A percentile compares a stretch with the other conserved stretches of the same genome.
Conservation (phyloP, 2,888 invertebrate species). For the Serrognathus titanus region DNA sequence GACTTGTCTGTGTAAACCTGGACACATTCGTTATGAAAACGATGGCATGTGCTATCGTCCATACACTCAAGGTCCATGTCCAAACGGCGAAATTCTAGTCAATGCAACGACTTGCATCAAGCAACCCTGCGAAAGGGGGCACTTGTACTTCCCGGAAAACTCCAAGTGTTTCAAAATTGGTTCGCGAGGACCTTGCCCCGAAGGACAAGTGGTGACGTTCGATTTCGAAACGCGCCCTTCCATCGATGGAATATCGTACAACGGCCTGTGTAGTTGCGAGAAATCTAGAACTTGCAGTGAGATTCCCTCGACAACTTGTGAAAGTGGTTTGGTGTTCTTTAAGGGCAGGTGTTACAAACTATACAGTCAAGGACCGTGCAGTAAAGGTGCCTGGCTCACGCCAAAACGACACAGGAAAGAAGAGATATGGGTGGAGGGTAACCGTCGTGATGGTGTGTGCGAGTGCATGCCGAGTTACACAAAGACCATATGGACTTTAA, state of each 20-base stretch:
- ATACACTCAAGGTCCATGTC: conserved; percentile 78
- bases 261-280: conserved; percentile 74
- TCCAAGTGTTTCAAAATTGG: conserved; percentile 77
- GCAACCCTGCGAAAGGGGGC: conserved; percentile 71
- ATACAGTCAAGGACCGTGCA: conserved; percentile 75
- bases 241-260: conserved; percentile 76
- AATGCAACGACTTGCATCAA: conserved; percentile 65
- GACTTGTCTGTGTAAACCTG: conserved; percentile 66
- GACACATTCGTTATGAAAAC: conserved; percentile 59
- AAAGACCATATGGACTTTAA: conserved; percentile 41
- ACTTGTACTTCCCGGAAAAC: conserved; percentile 71
- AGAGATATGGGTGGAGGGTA: conserved; percentile 33
- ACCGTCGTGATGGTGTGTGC: conserved; percentile 37
- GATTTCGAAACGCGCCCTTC: conserved; percentile 77
- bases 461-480: conserved; percentile 69
- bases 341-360: conserved; percentile 72
- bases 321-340: conserved; percentile 51
- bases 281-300: conserved; percentile 28
- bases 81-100: conserved; percentile 63
- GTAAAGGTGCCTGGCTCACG: conserved; percentile 66
- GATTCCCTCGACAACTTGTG: conserved; percentile 30
- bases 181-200: conserved; percentile 69
- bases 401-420: conserved; percentile 51
- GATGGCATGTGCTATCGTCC: conserved; percentile 69
- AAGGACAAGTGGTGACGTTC: conserved; percentile 72